Percentiles rank a stretch among this genome's conserved stretches.
phyloP scores from a whole-genome alignment of 2,888 invertebrate species.

The Galerucella nymphaeae region DNA sequence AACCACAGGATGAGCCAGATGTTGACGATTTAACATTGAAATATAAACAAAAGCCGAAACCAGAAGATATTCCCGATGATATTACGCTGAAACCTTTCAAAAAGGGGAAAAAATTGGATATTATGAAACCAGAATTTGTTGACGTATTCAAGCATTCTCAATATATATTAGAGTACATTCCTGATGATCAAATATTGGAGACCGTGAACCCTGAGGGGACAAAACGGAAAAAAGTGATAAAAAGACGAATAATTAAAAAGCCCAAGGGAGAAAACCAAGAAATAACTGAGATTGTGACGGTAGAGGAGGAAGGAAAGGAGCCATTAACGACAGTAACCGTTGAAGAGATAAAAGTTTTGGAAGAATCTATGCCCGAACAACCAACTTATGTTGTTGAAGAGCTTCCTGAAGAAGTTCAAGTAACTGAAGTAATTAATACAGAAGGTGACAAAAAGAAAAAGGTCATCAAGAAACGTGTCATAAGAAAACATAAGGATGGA shows the following conservation, averaged over 20 bases:
- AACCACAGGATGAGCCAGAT: constrained; percentile 57
- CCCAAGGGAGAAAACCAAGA: too few relatives aligned
- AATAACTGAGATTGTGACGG: too few relatives aligned
- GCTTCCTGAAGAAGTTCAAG: too few relatives aligned
- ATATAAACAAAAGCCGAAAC: constrained; percentile 59
- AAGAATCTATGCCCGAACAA: too few relatives aligned
- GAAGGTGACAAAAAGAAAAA: too few relatives aligned
- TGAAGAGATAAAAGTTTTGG: too few relatives aligned
- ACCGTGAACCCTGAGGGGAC: constrained; percentile 45
- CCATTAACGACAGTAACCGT: too few relatives aligned
- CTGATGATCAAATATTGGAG: constrained; percentile 51
- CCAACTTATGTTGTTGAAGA: too few relatives aligned
- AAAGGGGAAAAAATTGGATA: constrained; percentile 58
- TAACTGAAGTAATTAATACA: too few relatives aligned
- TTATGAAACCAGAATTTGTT: constrained; percentile 23
- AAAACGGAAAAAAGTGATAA: constrained; percentile 48
- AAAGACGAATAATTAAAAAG: constrained; percentile 50
- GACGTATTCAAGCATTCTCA: constrained; percentile 3
- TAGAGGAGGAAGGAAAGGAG: too few relatives aligned
- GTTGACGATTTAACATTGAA: constrained; percentile 60
- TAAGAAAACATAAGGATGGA: too few relatives aligned
- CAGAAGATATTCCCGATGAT: constrained; percentile 56
- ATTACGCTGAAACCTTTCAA: constrained; percentile 61
- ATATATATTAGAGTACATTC: constrained; percentile 48
- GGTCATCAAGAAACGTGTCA: too few relatives aligned